Base-by-base conservation (phyloP, 2,797 vertebrate species). In the Galaxias olidus region DNA sequence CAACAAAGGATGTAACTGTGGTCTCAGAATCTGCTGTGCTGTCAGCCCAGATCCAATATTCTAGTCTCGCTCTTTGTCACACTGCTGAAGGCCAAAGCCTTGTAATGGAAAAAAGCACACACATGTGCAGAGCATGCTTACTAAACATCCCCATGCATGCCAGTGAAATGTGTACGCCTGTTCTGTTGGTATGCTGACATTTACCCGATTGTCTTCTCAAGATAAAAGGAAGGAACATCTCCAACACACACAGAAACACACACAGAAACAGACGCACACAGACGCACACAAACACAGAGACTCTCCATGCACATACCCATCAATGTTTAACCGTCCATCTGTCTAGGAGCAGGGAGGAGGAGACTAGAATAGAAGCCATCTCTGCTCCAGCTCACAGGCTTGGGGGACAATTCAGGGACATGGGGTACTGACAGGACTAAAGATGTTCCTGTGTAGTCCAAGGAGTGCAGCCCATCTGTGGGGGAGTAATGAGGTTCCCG, bases 291-390 rank as follows among this genome's bases (percentile, higher is more conserved):
- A 6, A 56, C 65, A 53, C 65, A 67, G 61, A 6, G 41, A 68
- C 48, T 68, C 62, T 75, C 61, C 51, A 66, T 63, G 66, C 70
- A 73, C 75, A 77, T 64, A 19, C 53, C 63, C 63, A 86, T 87
- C 73, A 84, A 85, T 84, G 75, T 83, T 86, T 85, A 81, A 84
- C 79, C 77, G 68, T 50, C 76, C 74, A 80, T 84, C 79, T 86
- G 79, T 81, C 63, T 66, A 14, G 54, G 20, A 17, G 54, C 30
- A 30, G 30, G 30, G 30, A 41, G 54, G 67, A 44, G 20, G 53
- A 73, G 64, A 77, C 61, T 50, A 75, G 63, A 88, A 84, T 61
- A 79, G 71, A 82, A 72, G 50, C 51, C 67, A 74, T 69, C 78
- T 66, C 71, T 76, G 68, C 63, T 58, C 55, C 45, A 18, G n/a